Conservation (phyloP, 2,113 vertebrate genomes). For the Nothocercus nigrocapillus region DNA sequence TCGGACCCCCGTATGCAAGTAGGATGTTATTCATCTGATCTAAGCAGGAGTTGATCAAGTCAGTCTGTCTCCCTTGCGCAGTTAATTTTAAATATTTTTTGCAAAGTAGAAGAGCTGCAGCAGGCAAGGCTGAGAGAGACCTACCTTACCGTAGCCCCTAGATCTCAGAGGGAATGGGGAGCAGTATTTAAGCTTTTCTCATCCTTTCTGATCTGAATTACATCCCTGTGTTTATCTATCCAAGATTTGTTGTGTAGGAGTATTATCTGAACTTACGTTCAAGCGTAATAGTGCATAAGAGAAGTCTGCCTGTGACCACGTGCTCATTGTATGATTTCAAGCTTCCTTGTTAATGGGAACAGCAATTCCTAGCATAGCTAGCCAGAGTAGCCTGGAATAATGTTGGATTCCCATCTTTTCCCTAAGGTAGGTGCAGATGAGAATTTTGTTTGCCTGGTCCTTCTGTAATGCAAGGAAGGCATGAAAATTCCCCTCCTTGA, state of each 20-base stretch:
- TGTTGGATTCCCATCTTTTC: rapidly evolving
- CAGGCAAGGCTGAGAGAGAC: not conserved
- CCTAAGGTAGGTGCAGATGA: not conserved
- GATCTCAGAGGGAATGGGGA: not conserved
- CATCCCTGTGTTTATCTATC: not conserved
- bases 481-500: not conserved
- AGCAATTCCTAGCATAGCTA: not conserved
- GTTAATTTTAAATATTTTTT: constrained; percentile 59
- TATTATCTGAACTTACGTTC: not conserved
- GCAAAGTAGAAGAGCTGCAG: not conserved
- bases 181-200: rapidly evolving
- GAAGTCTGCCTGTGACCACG: not conserved
- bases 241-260: rapidly evolving
- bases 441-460: not conserved
- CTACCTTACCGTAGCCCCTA: not conserved
- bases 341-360: not conserved
- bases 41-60: constrained; percentile 11
- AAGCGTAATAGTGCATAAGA: not conserved
- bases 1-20: not conserved
- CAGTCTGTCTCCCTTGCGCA: constrained; percentile 22
- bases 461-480: not conserved
- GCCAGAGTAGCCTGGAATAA: not conserved
- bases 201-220: not conserved
- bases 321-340: not conserved
- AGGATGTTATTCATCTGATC: constrained; percentile 39